phyloP scores from a whole-genome alignment of 2,888 invertebrate genomes.

The Morpho deidamia region DNA sequence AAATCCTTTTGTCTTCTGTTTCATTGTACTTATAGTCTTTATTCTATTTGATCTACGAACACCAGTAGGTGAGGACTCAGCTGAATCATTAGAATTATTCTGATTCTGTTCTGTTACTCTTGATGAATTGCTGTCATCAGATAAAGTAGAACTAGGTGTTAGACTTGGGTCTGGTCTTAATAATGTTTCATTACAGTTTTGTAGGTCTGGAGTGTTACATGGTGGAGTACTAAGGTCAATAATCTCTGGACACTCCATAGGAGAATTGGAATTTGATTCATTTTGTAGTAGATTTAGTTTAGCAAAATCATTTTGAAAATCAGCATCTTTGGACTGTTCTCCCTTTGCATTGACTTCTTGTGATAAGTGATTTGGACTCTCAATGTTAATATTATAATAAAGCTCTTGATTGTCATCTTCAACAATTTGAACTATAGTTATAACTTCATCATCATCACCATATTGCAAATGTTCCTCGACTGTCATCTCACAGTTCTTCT shows the following conservation, averaged over 20 bases:
- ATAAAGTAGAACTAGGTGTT: slow-evolving; percentile 65
- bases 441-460: slow-evolving; percentile 70
- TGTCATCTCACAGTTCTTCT: slow-evolving; percentile 38
- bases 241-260: slow-evolving; percentile 47
- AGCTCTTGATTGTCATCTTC: slow-evolving; percentile 67
- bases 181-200: slow-evolving; percentile 41
- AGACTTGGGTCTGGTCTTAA: slow-evolving; percentile 63
- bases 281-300: slow-evolving; percentile 47
- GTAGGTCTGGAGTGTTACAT: slow-evolving; percentile 48
- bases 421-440: slow-evolving; percentile 71
- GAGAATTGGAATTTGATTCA: slow-evolving; percentile 33
- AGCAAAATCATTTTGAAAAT: slow-evolving; percentile 63
- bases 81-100: slow-evolving; percentile 62
- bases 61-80: slow-evolving; percentile 72
- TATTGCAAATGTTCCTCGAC: slow-evolving; percentile 51
- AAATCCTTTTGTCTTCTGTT: slow-evolving; percentile 82
- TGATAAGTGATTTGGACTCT: slow-evolving; percentile 45
- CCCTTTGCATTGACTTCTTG: slow-evolving; percentile 26
- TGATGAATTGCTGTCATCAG: slow-evolving; percentile 70
- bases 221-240: slow-evolving; percentile 38
- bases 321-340: slow-evolving; percentile 36
- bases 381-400: slow-evolving; percentile 62
- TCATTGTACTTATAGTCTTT: slow-evolving; percentile 84
- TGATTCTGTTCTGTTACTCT: slow-evolving; percentile 54
- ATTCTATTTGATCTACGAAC: slow-evolving; percentile 87